Evolutionary conservation across 1,140 invertebrate genomes (phyloP).

Genomic region (Drosophila kohkoa): DNA sequence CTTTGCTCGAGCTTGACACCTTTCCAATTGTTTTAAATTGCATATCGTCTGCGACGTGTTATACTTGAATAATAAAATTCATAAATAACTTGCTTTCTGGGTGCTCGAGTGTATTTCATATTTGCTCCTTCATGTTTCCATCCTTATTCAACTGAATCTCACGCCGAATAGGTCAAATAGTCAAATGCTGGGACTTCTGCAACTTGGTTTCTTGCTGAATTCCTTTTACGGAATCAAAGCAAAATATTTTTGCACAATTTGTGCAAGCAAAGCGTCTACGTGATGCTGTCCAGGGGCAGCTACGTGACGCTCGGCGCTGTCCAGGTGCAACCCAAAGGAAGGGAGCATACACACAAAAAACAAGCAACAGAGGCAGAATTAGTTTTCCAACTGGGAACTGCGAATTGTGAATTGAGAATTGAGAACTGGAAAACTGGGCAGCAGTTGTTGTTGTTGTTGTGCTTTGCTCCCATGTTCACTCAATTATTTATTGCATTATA

Average conservation of each 20-base stretch:
- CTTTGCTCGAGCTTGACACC: background rate
- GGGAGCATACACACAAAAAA: too few species aligned
- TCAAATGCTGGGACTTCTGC: constrained; percentile 17
- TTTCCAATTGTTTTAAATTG: background rate
- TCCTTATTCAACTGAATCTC: background rate
- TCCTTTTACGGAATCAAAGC: constrained; percentile 25
- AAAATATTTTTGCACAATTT: constrained; percentile 32
- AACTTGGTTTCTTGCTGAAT: background rate
- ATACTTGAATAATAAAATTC: background rate
- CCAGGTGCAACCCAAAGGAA: constrained; percentile 8
- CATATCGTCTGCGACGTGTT: constrained; percentile 9
- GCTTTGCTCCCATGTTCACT: constrained; percentile 9
- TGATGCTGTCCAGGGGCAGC: constrained; percentile 14
- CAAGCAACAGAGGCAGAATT: background rate
- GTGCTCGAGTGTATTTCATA: background rate
- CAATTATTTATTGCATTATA: constrained; percentile 41
- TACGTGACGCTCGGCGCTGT: constrained; percentile 9
- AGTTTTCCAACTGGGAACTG: constrained; percentile 2
- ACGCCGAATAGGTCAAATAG: constrained; percentile 10
- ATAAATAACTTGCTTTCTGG: constrained; percentile 15
- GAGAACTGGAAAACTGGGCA: background rate
- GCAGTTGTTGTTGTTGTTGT: background rate
- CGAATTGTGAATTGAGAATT: background rate
- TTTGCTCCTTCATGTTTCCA: background rate
- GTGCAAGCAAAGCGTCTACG: constrained; percentile 42